Base-by-base conservation (phyloP, 1,140 invertebrate genomes). In the Conopomorpha cramerella region DNA sequence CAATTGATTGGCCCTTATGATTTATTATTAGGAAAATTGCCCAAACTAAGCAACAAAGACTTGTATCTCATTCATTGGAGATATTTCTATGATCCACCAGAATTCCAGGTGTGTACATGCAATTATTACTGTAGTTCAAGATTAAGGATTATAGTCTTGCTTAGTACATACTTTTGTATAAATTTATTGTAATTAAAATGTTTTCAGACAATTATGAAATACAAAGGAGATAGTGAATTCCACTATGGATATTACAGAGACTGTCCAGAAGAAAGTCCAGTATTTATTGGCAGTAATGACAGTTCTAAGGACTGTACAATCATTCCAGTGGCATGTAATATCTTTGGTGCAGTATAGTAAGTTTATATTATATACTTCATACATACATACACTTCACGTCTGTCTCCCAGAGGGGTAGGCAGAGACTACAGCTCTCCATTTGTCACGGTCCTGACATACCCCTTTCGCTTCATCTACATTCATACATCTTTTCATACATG, bases 171-270 rank as follows among this genome's bases (percentile, higher is more conserved):
- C n/a, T n/a, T n/a, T n/a, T n/a, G n/a, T n/a, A n/a, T n/a, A n/a
- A n/a, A n/a, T n/a, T n/a, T n/a, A n/a, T n/a, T n/a, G n/a, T n/a
- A n/a, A n/a, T n/a, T n/a, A n/a, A n/a, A n/a, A n/a, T n/a, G n/a
- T n/a, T n/a, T n/a, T 37, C 49, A 87, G 85, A 90, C 89, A 8
- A 67, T 92, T 28, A 62, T 92, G 16, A 85, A 83, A 58, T 84
- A 85, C 30, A 82, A 86, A 53, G 77, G 83, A 27, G 83, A 82
- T 16, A 85, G 82, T 43, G 84, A 86, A 38, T 86, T 86, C 46
- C 93, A 96, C 68, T 84, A 93, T 51, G 93, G 93, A 12, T 97
- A 96, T 66, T 96, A 87, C 78, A 83, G 93, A 60, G 94, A 97
- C 78, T 82, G 84, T 43, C 89, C 91, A 2, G 76, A 83, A 27